These are phyloP conservation scores for Tetramorium bicarinatum DNA, from an alignment of 2,888 invertebrate genomes.

Conservation along the genomic window DNA sequence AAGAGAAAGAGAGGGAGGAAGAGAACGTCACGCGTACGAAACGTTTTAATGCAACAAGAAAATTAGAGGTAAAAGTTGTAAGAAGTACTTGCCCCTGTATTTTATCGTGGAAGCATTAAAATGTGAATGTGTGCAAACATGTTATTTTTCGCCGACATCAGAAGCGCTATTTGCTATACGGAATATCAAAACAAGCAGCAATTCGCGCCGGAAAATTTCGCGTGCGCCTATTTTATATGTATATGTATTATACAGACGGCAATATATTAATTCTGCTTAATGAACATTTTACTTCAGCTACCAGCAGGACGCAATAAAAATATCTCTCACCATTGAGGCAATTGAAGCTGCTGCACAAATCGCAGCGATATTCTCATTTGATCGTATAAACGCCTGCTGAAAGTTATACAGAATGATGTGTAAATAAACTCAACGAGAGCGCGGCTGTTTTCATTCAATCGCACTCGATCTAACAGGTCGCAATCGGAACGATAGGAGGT, in stretches of 20 bases:
- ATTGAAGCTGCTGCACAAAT: constrained; percentile 36
- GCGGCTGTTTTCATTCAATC: constrained; percentile 49
- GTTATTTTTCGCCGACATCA: constrained; percentile 1
- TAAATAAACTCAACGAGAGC: constrained; percentile 47
- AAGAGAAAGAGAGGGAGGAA: no score
- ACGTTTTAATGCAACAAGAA: neutral
- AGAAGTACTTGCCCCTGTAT: constrained; percentile 15
- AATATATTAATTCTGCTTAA: constrained; percentile 55
- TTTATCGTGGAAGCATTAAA: constrained; percentile 29
- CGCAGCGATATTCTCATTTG: constrained; percentile 48
- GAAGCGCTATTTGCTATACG: constrained; percentile 5
- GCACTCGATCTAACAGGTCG: constrained; percentile 34
- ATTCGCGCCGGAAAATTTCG: constrained; percentile 38
- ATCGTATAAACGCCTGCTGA: constrained; percentile 39
- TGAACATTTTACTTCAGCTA: constrained; percentile 49
- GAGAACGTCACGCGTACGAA: neutral
- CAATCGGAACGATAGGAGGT: neutral
- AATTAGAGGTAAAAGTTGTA: constrained; percentile 20
- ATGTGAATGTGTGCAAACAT: neutral
- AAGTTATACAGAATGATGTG: constrained; percentile 48
- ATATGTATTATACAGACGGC: constrained; percentile 25
- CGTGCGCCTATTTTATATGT: constrained; percentile 16
- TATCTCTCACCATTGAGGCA: constrained; percentile 41
- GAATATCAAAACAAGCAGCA: constrained; percentile 2
- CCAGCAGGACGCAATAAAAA: constrained; percentile 32